These are phyloP conservation scores for Empidonax traillii DNA, from an alignment of 2,113 vertebrate species.

Conservation along the genomic window DNA sequence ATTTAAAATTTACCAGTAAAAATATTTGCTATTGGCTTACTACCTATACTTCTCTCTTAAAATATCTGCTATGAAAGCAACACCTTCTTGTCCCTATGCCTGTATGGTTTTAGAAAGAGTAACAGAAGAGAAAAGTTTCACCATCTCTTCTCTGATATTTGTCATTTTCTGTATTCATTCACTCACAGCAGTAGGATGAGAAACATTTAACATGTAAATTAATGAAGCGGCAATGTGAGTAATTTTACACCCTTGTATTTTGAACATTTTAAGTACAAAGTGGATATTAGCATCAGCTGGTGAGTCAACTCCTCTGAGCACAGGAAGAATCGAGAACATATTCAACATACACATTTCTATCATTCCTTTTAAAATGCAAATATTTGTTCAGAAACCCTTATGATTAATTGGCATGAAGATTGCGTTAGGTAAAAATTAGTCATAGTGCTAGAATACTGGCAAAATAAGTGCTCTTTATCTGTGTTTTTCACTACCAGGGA, in stretches of 20 bases:
- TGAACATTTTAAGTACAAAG: not conserved
- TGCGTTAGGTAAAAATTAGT: conserved; percentile 4
- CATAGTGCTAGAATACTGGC: not conserved
- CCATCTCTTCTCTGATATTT: not conserved
- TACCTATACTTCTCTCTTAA: not conserved
- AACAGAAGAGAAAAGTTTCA: not conserved
- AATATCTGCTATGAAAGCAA: not conserved
- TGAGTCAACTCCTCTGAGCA: not conserved
- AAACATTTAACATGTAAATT: not conserved
- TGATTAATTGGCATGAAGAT: conserved; percentile 9
- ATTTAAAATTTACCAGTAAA: not conserved
- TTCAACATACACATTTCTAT: conserved; percentile 4
- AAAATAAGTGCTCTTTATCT: not conserved
- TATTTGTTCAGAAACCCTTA: conserved; percentile 32
- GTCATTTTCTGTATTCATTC: not conserved
- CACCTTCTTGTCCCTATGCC: not conserved
- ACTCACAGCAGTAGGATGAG: not conserved
- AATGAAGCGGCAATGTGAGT: not conserved
- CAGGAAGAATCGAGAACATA: not conserved
- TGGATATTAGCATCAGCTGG: not conserved
- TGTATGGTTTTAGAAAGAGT: not conserved
- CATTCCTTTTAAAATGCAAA: conserved; percentile 27
- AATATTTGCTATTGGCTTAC: not conserved
- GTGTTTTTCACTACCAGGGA: not conserved
- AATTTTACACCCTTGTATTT: conserved; percentile 5